Evolutionary conservation across 2,888 invertebrate genomes (phyloP), one percentile per base, ranked within the genome.

Genomic region (Synanthedon andrenaeformis): DNA sequence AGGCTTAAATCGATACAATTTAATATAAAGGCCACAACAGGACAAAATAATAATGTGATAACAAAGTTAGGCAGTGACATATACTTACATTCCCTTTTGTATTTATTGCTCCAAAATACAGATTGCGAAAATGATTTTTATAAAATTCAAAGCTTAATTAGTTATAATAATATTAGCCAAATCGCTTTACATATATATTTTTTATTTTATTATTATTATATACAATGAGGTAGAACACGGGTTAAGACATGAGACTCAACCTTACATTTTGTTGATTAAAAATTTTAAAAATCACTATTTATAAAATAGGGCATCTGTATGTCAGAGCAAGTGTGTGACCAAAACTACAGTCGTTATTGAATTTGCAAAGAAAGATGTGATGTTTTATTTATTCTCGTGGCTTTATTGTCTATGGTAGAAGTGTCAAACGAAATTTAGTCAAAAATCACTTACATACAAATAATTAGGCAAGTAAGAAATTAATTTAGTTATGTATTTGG

Each of bases 161-260:
- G 73, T 70, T 70, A 76, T 80, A 45, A 45, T 82, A 4, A 82
- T 63, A 79, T 77, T 80, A 83, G 81, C 79, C 80, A 79, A 85
- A 81, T 78, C 71, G 64, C 35, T 35, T 23, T 23, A 5, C 4
- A 23, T 23, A 23, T 59, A 72, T 49, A 2, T 49, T 70, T 66
- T 62, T 62, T n/a, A n/a, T n/a, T n/a, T n/a, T n/a, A n/a, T 69
- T 69, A 55, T 59, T 65, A 67, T 35, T 83, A 85, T 83, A 69
- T 85, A 86, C 84, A 87, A 82, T 85, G 86, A 87, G 86, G 86
- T 85, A 87, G 86, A 82, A 79, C 70, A 66, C 61, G 82, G 83
- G 83, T 19, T 17, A 19, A 49, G 23, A 8, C 49, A 8, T 35
- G 10, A 17, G 42, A 19, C 12, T 52, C 52, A 41, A 49, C 51